Base-by-base conservation (phyloP, 1,140 invertebrate species). In the Bacillus rossius region DNA sequence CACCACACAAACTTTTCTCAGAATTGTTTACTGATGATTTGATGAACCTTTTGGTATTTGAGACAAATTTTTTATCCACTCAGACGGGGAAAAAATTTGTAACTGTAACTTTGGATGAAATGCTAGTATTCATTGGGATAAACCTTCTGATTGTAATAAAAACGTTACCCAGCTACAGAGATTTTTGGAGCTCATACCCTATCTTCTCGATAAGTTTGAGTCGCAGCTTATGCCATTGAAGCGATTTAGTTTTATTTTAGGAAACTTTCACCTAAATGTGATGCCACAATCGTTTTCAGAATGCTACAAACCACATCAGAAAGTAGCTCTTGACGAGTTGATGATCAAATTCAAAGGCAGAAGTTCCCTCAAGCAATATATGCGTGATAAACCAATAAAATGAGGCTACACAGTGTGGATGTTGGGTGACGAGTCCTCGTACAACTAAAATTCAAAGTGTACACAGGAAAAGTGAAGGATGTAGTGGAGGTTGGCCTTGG, bases 341-440 rank as follows among this genome's bases (percentile, higher is more conserved):
- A 67, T 68, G 64, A 59, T 64, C 10, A 63, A 60, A 54, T 68
- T 69, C 42, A 65, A 67, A 54, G 67, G 67, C 20, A 55, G 59
- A 52, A 51, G 50, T 29, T 22, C 17, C 37, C 47, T 68, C 4
- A 68, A 68, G 57, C 67, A 68, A 51, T 68, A 66, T 34, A 47
- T 68, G 34, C 62, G 55, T 1, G 50, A 62, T 37, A 65, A 64
- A 29, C 57, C 64, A 19, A 54, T 64, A 17, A 67, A 65, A 61
- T 13, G 65, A 20, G 65, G 65, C 1, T 64, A 58, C 47, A 65
- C 67, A 41, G 48, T 67, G 16, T 67, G 64, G 63, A 53, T 59
- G 17, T 13, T 50, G 14, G 29, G 49, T 17, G 57, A 63, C 48
- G 17, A 34, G 26, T 45, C 49, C n/a, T 61, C 57, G 23, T 65